Evolutionary conservation across 1,140 invertebrate species (phyloP).

Genomic region (Ceratina japonica): DNA sequence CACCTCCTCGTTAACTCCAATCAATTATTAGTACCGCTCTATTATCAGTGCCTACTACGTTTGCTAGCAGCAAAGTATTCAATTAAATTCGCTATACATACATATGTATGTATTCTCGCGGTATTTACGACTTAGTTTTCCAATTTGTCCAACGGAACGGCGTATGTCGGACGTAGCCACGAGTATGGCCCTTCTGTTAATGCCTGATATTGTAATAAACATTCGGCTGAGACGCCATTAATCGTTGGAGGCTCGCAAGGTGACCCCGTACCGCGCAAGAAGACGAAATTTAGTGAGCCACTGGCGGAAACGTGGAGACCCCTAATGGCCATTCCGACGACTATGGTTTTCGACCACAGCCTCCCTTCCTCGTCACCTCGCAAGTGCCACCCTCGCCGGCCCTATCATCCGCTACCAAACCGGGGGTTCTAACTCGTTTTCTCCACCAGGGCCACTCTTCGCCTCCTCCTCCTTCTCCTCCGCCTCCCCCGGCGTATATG

Average conservation of each 20-base stretch:
- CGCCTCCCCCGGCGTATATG: slow-evolving; percentile 31
- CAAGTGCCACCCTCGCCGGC: slow-evolving; percentile 1
- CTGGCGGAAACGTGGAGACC: slow-evolving; percentile 73
- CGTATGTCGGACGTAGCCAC: slow-evolving; percentile 23
- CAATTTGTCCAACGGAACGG: not conserved
- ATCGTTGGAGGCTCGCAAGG: slow-evolving; percentile 71
- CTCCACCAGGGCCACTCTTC: slow-evolving; percentile 38
- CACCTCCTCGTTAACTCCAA: not conserved
- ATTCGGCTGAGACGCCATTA: slow-evolving; percentile 68
- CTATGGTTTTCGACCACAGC: slow-evolving; percentile 71
- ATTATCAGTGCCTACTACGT: too few species aligned
- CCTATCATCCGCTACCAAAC: slow-evolving; percentile 8
- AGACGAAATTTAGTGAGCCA: slow-evolving; percentile 78
- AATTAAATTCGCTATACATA: not conserved
- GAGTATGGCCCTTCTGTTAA: slow-evolving; percentile 7
- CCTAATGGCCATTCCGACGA: slow-evolving; percentile 77
- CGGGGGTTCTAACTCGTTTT: slow-evolving; percentile 57
- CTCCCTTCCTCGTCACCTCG: slow-evolving; percentile 32
- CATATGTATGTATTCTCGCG: not conserved
- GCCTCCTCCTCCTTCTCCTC: slow-evolving; percentile 34
- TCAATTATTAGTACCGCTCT: not conserved
- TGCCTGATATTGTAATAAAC: slow-evolving; percentile 74
- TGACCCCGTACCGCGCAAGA: slow-evolving; percentile 67
- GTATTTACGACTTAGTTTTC: not conserved
- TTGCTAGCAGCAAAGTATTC: too few species aligned